Base-by-base conservation (phyloP, 2,113 vertebrate genomes). In the Craseonycteris thonglongyai region DNA sequence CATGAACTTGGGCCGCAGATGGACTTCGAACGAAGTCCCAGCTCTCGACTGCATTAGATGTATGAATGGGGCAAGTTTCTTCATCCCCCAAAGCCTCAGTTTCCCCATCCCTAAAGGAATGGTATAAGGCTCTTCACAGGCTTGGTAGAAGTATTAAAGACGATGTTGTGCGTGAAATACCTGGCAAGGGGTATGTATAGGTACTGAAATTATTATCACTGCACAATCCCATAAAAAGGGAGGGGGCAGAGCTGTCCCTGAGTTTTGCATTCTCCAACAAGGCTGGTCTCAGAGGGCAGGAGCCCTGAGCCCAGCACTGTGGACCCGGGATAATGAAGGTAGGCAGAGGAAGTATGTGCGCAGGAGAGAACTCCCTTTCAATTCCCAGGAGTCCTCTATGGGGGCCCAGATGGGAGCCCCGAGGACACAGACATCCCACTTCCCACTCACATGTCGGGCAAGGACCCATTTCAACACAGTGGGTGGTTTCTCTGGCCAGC, bases 401-500 rank as follows among this genome's bases (percentile, higher is more conserved):
- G 40, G 93, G 80, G 78, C 38, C 35, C 91, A 90, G 28, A 80
- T 80, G 84, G 76, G 58, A 30, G 51, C 47, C 16, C 72, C n/a
- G 85, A 95, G 94, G 96, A 97, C 88, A 95, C 76, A 96, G 76
- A 80, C 28, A 61, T 30, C 90, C 84, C 54, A 28, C 66, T 49
- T 95, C 80, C 92, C 63, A 76, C 47, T 47, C 85, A 79, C 83
- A 40, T 58, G 54, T 69, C 1, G 45, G 76, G 21, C 54, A 35
- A 42, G n/a, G 58, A 40, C 63, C 88, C 54, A 80, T 15, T 13
- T 30, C 45, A 68, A 16, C 69, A 0, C 93, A 72, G 68, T 91
- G 93, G 93, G 96, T 96, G 95, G 94, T 96, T 94, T 92, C 90
- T 87, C 89, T 85, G 78, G 89, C 33, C 59, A 40, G 63, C 91